Conservation (phyloP, 1,140 invertebrate genomes). For the Drosophila oshimai region DNA sequence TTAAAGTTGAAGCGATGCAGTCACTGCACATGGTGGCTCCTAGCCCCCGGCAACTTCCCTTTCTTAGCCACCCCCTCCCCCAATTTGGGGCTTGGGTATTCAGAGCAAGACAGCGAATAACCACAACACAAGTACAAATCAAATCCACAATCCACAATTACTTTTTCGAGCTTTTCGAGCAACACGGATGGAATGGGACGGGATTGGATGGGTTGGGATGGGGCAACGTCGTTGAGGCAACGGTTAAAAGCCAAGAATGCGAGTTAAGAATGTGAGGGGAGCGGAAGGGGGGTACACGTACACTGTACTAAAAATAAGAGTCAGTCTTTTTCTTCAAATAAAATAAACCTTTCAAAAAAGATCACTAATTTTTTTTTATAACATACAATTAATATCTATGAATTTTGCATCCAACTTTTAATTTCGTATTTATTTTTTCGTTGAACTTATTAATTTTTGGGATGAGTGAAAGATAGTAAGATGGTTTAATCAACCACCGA, state of each 20-base stretch:
- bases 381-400: too few relatives aligned
- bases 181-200: too few relatives aligned
- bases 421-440: too few relatives aligned
- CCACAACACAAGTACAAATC: conserved; percentile 41
- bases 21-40: conserved; percentile 32
- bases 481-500: too few relatives aligned
- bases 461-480: too few relatives aligned
- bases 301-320: background rate
- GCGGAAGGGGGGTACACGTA: background rate
- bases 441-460: too few relatives aligned
- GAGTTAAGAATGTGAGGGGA: conserved; percentile 12
- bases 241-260: conserved; percentile 37
- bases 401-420: too few relatives aligned
- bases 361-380: too few relatives aligned
- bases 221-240: conserved; percentile 47
- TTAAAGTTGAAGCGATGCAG: conserved; percentile 19
- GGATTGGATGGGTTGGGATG: too few relatives aligned
- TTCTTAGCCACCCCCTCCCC: background rate
- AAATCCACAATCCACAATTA: conserved; percentile 31
- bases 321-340: too few relatives aligned
- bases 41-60: background rate
- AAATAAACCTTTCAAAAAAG: too few relatives aligned
- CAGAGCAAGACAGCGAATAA: conserved; percentile 66
- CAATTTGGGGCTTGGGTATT: conserved; percentile 57
- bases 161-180: conserved; percentile 31